phyloP scores from a whole-genome alignment of 2,797 vertebrate genomes.

The Paguma larvata region DNA sequence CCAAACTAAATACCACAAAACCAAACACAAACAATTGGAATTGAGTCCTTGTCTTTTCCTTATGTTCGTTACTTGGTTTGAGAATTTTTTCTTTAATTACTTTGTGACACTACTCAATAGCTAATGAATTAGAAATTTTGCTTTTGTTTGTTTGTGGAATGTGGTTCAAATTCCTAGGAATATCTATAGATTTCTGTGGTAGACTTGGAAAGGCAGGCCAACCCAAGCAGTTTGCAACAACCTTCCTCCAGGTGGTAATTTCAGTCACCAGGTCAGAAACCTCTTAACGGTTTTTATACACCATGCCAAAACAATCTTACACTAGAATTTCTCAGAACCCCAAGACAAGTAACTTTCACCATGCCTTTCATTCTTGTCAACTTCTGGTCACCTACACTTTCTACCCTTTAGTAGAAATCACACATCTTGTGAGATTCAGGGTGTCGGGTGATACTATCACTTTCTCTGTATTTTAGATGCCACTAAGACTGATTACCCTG shows the following conservation, averaged over 20 bases:
- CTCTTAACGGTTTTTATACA: background rate
- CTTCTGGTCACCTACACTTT: background rate
- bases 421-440: background rate
- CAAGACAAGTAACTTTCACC: background rate
- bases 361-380: background rate
- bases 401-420: background rate
- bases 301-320: constrained; percentile 35
- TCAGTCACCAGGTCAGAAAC: constrained; percentile 3
- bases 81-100: background rate
- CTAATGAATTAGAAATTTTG: background rate
- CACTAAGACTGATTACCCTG: background rate
- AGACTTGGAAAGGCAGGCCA: background rate
- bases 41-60: background rate
- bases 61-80: constrained; percentile 40
- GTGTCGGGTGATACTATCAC: background rate
- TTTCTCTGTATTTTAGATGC: background rate
- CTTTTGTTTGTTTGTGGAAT: constrained; percentile 20
- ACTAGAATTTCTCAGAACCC: background rate
- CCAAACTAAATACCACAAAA: constrained; percentile 30
- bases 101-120: constrained; percentile 24
- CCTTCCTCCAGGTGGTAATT: background rate
- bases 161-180: background rate
- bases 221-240: background rate
- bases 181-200: background rate
- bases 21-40: background rate